phyloP scores from a whole-genome alignment of 37 sponge, comb jelly and placozoan genomes.

The Tethya wilhelma region DNA sequence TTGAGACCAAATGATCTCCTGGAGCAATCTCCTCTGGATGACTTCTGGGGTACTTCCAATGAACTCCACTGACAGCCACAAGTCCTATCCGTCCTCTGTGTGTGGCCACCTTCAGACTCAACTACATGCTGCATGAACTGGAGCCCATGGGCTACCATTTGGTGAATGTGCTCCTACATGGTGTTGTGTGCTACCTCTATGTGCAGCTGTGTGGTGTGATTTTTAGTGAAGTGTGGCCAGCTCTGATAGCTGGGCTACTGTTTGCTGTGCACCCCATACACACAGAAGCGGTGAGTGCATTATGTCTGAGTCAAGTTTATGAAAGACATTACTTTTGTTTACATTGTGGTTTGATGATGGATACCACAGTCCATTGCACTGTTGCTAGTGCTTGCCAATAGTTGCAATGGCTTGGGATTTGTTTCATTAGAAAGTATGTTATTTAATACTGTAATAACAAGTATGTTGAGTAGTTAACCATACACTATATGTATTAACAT shows the following conservation, averaged over 20 bases:
- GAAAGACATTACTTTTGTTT: too few species aligned
- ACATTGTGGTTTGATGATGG: too few species aligned
- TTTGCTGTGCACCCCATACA: constrained; percentile 74
- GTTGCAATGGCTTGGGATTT: too few species aligned
- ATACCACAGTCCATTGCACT: too few species aligned
- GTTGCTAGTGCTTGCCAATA: too few species aligned
- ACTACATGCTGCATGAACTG: constrained; percentile 82
- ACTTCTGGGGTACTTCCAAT: constrained; percentile 96
- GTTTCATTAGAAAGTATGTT: too few species aligned
- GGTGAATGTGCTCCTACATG: constrained; percentile 88
- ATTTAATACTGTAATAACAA: too few species aligned
- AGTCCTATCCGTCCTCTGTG: constrained; percentile 93
- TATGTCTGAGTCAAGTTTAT: too few species aligned
- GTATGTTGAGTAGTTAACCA: too few species aligned
- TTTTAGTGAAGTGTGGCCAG: constrained; percentile 53
- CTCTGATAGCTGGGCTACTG: constrained; percentile 72
- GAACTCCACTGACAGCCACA: constrained; percentile 78
- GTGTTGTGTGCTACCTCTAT: constrained; percentile 77
- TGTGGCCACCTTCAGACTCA: constrained; percentile 87
- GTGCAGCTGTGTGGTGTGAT: constrained; percentile 58
- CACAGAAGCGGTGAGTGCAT: constrained; percentile 65
- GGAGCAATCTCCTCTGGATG: constrained; percentile 69
- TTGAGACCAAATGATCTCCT: constrained; percentile 68
- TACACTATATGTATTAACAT: too few species aligned
- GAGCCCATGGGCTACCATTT: constrained; percentile 91